phyloP scores from a whole-genome alignment of 2,888 invertebrate genomes.

The Caenorhabditis japonica region DNA sequence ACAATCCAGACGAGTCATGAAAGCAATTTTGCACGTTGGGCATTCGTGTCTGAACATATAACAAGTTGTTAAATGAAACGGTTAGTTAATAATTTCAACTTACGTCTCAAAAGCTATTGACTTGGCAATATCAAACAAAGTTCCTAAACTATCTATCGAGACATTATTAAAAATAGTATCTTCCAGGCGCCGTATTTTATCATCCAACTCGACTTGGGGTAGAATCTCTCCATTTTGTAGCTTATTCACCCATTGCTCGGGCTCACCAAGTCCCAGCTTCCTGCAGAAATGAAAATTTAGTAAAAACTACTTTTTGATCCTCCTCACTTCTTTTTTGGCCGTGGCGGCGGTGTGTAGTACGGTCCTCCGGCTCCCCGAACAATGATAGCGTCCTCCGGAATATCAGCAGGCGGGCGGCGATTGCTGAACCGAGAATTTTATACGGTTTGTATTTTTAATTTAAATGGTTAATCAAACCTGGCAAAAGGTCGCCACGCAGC shows the following conservation, averaged over 20 bases:
- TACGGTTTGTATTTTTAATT: neutral
- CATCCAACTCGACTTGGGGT: constrained; percentile 65
- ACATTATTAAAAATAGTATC: constrained; percentile 62
- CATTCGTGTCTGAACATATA: constrained; percentile 69
- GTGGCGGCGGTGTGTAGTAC: constrained; percentile 63
- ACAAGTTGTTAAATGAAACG: neutral
- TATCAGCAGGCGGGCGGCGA: constrained; percentile 74
- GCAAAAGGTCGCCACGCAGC: constrained; percentile 77
- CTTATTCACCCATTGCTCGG: constrained; percentile 69
- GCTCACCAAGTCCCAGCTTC: constrained; percentile 73
- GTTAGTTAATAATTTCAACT: constrained; percentile 9
- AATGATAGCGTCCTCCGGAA: constrained; percentile 76
- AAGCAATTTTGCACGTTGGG: constrained; percentile 72
- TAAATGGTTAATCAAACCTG: too few relatives aligned
- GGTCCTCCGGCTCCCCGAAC: constrained; percentile 71
- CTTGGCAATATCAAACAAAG: constrained; percentile 68
- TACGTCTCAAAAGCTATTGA: constrained; percentile 71
- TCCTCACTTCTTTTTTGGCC: constrained; percentile 60
- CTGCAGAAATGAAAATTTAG: constrained; percentile 31
- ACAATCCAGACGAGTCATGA: constrained; percentile 73
- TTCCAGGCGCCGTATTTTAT: constrained; percentile 67
- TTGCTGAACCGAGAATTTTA: constrained; percentile 63
- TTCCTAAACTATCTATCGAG: constrained; percentile 54
- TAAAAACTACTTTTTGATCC: neutral
- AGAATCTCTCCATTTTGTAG: constrained; percentile 72